These are phyloP conservation scores for Euspilapteryx auroguttella DNA, from an alignment of 2,888 invertebrate genomes.

Conservation along the genomic window DNA sequence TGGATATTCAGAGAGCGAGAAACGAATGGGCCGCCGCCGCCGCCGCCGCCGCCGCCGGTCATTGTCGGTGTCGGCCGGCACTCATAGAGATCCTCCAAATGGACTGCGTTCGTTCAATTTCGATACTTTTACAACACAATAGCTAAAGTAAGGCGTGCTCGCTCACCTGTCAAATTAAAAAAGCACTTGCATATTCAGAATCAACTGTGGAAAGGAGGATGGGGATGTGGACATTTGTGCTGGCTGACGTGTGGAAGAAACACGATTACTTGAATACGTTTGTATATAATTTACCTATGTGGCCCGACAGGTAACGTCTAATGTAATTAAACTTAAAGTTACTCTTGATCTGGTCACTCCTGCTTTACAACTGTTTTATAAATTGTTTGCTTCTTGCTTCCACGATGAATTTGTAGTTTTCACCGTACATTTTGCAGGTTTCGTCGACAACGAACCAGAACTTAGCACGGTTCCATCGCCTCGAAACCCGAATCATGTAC, in stretches of 20 bases:
- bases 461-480: slow-evolving; percentile 74
- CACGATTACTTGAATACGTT: no score
- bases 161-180: slow-evolving; percentile 57
- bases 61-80: slow-evolving; percentile 43
- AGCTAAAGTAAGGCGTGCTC: slow-evolving; percentile 50
- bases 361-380: no score
- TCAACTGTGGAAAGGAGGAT: slow-evolving; percentile 17
- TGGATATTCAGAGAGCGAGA: slow-evolving; percentile 38
- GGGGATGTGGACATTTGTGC: background rate
- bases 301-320: no score
- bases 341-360: no score
- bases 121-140: slow-evolving; percentile 58
- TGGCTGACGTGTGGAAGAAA: no score
- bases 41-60: no score
- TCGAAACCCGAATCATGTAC: slow-evolving; percentile 86
- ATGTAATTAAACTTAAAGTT: no score
- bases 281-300: no score
- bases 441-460: slow-evolving; percentile 94
- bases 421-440: slow-evolving; percentile 90
- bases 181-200: slow-evolving; percentile 50
- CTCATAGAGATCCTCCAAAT: slow-evolving; percentile 45
- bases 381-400: no score
- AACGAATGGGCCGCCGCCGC: slow-evolving; percentile 30
- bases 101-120: slow-evolving; percentile 52
- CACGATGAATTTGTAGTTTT: no score